phyloP scores from a whole-genome alignment of 2,888 invertebrate genomes.

The Odontocerum albicorne region DNA sequence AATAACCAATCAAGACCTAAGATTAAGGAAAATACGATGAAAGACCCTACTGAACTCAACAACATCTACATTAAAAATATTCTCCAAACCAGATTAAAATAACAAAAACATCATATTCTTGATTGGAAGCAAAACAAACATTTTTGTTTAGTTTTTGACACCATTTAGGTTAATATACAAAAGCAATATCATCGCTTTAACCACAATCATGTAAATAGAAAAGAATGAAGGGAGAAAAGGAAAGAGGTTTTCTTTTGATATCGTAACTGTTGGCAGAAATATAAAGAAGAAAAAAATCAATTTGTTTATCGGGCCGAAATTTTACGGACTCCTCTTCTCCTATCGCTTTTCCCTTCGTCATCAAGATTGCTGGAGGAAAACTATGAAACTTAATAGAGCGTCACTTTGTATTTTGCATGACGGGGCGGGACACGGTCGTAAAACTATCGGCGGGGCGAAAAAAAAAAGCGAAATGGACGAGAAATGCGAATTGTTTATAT shows the following conservation, averaged over 20 bases:
- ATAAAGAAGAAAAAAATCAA: conserved; percentile 12
- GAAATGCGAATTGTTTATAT: neutral
- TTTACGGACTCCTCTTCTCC: neutral
- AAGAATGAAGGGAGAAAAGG: too few species aligned
- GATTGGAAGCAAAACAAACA: too few species aligned
- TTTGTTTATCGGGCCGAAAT: conserved; percentile 16
- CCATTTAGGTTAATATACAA: too few species aligned
- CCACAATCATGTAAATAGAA: too few species aligned
- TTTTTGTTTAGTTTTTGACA: too few species aligned
- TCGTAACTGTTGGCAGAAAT: conserved; percentile 5
- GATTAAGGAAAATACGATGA: too few species aligned
- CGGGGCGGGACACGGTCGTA: conserved; percentile 11
- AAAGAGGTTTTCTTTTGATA: neutral
- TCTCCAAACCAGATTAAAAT: too few species aligned
- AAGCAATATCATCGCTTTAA: too few species aligned
- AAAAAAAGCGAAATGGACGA: conserved; percentile 11
- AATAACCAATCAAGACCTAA: too few species aligned
- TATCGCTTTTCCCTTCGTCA: conserved; percentile 7
- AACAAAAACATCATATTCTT: too few species aligned
- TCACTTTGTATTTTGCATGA: conserved; percentile 23
- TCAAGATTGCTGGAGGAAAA: conserved; percentile 13
- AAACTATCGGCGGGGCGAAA: conserved; percentile 22
- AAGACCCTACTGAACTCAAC: too few species aligned
- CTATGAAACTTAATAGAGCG: conserved; percentile 28
- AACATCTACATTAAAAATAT: too few species aligned